Evolutionary conservation across 2,113 vertebrate species (phyloP).

Genomic region (Chascanopsetta lugubris): DNA sequence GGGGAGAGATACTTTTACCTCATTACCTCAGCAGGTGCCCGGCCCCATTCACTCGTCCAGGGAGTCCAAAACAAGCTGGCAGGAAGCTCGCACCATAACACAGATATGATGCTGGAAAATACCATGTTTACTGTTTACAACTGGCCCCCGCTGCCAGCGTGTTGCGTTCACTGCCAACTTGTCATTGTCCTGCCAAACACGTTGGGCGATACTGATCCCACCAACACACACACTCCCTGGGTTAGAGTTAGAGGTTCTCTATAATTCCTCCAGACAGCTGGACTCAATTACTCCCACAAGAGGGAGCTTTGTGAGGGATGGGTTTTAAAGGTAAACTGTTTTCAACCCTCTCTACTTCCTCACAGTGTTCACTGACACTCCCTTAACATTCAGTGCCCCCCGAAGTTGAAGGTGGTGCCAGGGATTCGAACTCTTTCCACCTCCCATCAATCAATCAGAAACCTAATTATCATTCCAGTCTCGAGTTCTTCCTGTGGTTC

Average conservation of each 20-base stretch:
- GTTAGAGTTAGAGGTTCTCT: conserved; percentile 38
- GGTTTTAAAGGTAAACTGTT: conserved; percentile 57
- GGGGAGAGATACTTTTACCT: conserved; percentile 52
- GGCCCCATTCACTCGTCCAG: conserved; percentile 22
- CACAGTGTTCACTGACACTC: conserved; percentile 49
- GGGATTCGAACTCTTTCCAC: conserved; percentile 6
- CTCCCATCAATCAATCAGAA: conserved; percentile 40
- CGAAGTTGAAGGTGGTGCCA: too few species aligned
- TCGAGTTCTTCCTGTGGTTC: background rate
- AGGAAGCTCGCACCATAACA: conserved; percentile 17
- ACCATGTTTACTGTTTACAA: conserved; percentile 47
- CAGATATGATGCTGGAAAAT: conserved; percentile 15
- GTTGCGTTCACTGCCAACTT: conserved; percentile 19
- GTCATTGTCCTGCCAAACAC: conserved; percentile 29
- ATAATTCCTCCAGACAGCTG: conserved; percentile 67
- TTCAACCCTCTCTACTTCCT: conserved; percentile 63
- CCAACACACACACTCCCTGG: conserved; percentile 14
- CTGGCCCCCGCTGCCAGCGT: conserved; percentile 1
- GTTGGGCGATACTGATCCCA: conserved; percentile 25
- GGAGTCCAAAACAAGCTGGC: conserved; percentile 46
- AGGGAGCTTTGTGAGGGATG: conserved; percentile 59
- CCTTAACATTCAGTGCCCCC: too few species aligned
- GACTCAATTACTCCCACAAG: conserved; percentile 73
- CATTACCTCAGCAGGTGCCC: conserved; percentile 73
- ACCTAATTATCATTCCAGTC: conserved; percentile 21